A percentile compares a stretch with the other conserved stretches of the same genome.
Conservation (phyloP, 2,797 vertebrate genomes). For the Bryconaethiops microstoma region DNA sequence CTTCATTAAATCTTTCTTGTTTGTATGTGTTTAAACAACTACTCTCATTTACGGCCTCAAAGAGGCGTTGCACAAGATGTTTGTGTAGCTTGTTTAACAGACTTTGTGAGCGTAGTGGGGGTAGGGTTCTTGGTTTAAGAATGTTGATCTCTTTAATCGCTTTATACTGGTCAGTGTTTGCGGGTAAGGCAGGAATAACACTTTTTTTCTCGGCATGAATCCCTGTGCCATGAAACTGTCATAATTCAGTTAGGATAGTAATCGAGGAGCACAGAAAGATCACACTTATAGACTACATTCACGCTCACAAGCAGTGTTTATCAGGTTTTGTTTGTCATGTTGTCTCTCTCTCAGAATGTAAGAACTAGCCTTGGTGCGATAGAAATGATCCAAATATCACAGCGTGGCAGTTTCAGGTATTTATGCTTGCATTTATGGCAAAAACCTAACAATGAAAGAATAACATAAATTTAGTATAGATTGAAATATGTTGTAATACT, state of each 20-base stretch:
- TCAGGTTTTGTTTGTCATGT: too few species aligned
- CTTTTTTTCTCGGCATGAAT: background rate
- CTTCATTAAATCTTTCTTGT: background rate
- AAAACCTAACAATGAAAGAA: too few species aligned
- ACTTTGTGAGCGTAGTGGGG: slow-evolving; percentile 58
- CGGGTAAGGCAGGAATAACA: background rate
- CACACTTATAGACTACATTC: too few species aligned
- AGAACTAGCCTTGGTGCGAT: background rate
- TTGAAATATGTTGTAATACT: too few species aligned
- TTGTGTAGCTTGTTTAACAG: slow-evolving; percentile 4
- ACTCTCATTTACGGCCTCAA: background rate
- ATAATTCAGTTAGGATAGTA: background rate
- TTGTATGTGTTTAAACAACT: background rate
- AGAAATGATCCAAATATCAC: background rate
- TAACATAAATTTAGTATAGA: too few species aligned
- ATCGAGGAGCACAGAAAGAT: background rate
- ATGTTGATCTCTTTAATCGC: slow-evolving; percentile 81
- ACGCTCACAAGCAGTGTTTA: too few species aligned
- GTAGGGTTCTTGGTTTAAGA: slow-evolving; percentile 69
- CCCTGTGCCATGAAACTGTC: background rate
- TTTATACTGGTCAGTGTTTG: slow-evolving; percentile 57
- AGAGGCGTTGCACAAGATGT: background rate
- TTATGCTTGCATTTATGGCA: background rate
- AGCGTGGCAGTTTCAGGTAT: background rate
- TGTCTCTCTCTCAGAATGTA: background rate